Evolutionary conservation across 2,113 vertebrate species (phyloP).

Genomic region (Toxotes jaculatrix): DNA sequence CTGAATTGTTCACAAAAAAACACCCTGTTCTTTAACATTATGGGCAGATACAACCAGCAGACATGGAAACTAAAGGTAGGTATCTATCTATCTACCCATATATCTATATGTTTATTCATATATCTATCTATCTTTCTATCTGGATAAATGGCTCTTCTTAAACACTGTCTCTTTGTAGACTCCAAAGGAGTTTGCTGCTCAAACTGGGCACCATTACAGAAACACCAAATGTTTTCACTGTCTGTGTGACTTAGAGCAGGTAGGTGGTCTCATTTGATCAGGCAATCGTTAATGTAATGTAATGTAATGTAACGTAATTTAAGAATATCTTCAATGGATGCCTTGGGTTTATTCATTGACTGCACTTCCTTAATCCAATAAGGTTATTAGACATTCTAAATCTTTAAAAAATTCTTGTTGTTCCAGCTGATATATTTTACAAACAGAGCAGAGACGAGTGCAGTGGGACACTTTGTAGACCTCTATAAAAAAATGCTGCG

Average conservation of each 20-base stretch:
- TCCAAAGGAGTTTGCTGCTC: not conserved
- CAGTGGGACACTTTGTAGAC: not conserved
- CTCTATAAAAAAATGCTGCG: conserved; percentile 6
- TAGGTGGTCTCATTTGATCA: not conserved
- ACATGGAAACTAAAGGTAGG: conserved; percentile 6
- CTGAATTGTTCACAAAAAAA: not conserved
- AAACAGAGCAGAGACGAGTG: not conserved
- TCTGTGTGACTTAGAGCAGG: not conserved
- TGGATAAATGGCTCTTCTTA: not conserved
- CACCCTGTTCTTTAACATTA: not conserved
- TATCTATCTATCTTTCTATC: not conserved
- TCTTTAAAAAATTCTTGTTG: not conserved
- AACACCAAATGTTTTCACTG: not conserved
- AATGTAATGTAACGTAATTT: not conserved
- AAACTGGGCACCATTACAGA: not conserved
- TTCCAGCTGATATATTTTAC: not conserved
- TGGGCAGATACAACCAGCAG: not conserved
- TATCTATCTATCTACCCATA: not conserved
- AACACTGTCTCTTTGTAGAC: not conserved
- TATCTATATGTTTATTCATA: not conserved
- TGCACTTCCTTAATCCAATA: not conserved
- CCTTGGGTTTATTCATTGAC: not conserved
- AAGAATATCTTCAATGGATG: not conserved
- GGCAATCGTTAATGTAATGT: not conserved
- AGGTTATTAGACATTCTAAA: not conserved